Evolutionary conservation across 2,797 vertebrate species (phyloP), one percentile per base, ranked within the genome.

Genomic region (Saguinus oedipus): DNA sequence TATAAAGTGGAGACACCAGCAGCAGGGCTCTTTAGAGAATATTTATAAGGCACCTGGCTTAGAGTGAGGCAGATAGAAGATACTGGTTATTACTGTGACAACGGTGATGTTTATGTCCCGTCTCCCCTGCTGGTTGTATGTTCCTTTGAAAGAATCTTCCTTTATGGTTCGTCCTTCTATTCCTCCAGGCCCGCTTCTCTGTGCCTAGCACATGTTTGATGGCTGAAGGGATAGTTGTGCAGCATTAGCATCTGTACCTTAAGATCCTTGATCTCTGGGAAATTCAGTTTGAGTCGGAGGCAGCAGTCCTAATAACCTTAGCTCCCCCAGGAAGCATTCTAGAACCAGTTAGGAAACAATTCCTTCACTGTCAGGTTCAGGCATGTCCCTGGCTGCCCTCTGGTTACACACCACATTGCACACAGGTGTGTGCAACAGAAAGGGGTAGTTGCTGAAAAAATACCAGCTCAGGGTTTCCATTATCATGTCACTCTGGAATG

Each of bases 251-350:
- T n/a, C n/a, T 33, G 33, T 3, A 50, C 81, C 93, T 89, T 33
- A 15, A 75, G 48, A 48, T 89, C 70, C 75, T 61, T 12, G 15
- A 64, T 70, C 55, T 93, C 83, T n/a, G 80, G 61, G 70, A 91
- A 44, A 36, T 76, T 61, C 75, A 10, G 36, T 74, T n/a, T 53
- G 36, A 87, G 70, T 55, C 75, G 57, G 78, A 70, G 39, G 30
- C 55, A 36, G 74, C 61, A 50, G 33, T 36, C 42, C 22, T 50
- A 48, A 22, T 11, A 50, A 30, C 15, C 14, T 42, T 19, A 48
- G 83, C 57, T 76, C 59, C 48, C 30, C 0, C 0, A 68, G n/a
- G 76, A 53, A 87, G 19, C 20, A 0, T 87, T 94, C 61, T 74
- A 19, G 95, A 89, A 93, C 36, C 44, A 48, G 0, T 33, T 8